phyloP scores from a whole-genome alignment of 2,888 invertebrate genomes.

The Meliscaeva auricollis region DNA sequence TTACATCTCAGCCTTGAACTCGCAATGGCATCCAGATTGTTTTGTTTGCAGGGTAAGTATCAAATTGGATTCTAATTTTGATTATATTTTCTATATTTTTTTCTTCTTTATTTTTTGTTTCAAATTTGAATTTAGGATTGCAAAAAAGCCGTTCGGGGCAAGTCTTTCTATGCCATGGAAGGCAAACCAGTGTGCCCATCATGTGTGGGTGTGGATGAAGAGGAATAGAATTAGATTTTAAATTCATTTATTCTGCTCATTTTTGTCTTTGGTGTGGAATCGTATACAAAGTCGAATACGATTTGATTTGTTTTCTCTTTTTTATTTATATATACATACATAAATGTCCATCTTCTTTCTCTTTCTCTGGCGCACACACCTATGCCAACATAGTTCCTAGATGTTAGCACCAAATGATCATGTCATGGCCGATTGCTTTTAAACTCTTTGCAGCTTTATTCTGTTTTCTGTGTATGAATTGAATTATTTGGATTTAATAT shows the following conservation, averaged over 20 bases:
- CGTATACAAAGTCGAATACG: slow-evolving; percentile 36
- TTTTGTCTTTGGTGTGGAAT: slow-evolving; percentile 59
- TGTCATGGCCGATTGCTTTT: slow-evolving; percentile 58
- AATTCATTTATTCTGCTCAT: slow-evolving; percentile 43
- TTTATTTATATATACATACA: slow-evolving; percentile 20
- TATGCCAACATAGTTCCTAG: slow-evolving; percentile 42
- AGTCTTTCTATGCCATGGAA: slow-evolving; percentile 98
- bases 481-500: neutral
- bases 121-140: slow-evolving; percentile 90
- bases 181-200: slow-evolving; percentile 97
- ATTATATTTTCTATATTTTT: slow-evolving; percentile 46
- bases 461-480: neutral
- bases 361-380: slow-evolving; percentile 40
- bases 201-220: slow-evolving; percentile 96
- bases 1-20: slow-evolving; percentile 98
- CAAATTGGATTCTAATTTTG: slow-evolving; percentile 15
- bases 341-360: slow-evolving; percentile 43
- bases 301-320: slow-evolving; percentile 32
- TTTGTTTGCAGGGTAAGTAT: slow-evolving; percentile 98
- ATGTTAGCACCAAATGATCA: slow-evolving; percentile 46
- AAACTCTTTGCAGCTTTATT: neutral
- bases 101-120: slow-evolving; percentile 22
- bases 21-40: slow-evolving; percentile 99
- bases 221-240: slow-evolving; percentile 85
- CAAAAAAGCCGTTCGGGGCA: slow-evolving; percentile 95